Evolutionary conservation across 2,888 invertebrate species (phyloP).

Genomic region (Chymomyza caudatula): DNA sequence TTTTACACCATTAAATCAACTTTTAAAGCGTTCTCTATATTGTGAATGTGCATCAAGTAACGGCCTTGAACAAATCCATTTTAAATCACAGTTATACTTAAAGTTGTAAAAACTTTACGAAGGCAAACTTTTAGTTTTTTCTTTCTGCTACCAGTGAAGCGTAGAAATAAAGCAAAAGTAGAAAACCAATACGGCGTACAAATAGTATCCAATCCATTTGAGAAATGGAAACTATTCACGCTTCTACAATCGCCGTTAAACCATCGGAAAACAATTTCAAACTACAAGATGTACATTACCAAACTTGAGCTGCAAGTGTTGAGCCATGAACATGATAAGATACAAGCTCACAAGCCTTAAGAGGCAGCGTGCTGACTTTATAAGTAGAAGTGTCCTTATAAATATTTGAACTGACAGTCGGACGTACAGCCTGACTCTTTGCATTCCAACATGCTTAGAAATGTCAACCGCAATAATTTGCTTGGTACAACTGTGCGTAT

Average conservation of each 20-base stretch:
- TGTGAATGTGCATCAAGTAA: not conserved
- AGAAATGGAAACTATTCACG: not conserved
- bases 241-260: too few relatives aligned
- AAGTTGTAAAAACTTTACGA: not conserved
- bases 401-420: constrained; percentile 1
- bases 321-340: not conserved
- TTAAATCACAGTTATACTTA: not conserved
- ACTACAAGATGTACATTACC: not conserved
- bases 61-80: not conserved
- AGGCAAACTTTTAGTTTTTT: not conserved
- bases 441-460: constrained; percentile 11
- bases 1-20: too few relatives aligned
- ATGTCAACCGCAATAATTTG: constrained; percentile 31
- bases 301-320: not conserved
- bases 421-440: constrained; percentile 20
- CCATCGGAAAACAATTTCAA: not conserved
- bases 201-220: not conserved
- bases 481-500: constrained; percentile 43
- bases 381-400: constrained; percentile 1
- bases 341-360: not conserved
- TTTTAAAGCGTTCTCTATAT: too few relatives aligned
- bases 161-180: not conserved
- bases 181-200: not conserved
- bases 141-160: not conserved
- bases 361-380: not conserved